Base-by-base conservation (phyloP, 1,140 invertebrate species). In the Pogonomyrmex barbatus region DNA sequence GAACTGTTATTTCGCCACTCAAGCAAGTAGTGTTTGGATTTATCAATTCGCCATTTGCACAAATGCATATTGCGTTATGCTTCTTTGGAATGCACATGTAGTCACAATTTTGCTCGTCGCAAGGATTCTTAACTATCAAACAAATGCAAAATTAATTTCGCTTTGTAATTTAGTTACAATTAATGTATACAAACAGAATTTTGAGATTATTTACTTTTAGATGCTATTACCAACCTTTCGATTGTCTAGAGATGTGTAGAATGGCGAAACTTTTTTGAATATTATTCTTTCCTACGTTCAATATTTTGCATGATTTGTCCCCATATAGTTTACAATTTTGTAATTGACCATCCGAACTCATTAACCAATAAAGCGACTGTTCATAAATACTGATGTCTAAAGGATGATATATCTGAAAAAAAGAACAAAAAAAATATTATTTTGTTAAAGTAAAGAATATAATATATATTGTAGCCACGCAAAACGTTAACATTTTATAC, bases 331-430 rank as follows among this genome's bases (percentile, higher is more conserved):
- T 92, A 89, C 96, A 97, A 63, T 95, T 96, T 52, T 92, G 92
- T 33, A 97, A 92, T 50, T 95, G 94, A 65, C 91, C 94, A 1
- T 95, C 93, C 24, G 94, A 94, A 30, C 93, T 91, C 17, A 93
- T 95, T 0, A 96, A 90, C 91, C 96, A 96, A 88, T 96, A 97
- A 0, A 96, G 92, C 60, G 95, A 92, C 89, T 97, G 96, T 91
- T 97, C 96, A 91, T 96, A 97, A 12, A 97, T 89, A n/a, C 92
- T 95, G 1, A 97, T 88, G 0, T 94, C 94, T 1, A 93, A 0
- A 94, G 96, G 56, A 94, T 94, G 63, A 94, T 93, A 0, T 96
- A 87, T 3, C 95, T 94, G 2, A 91, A 56, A 63, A 2, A 92
- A 56, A 63, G 4, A 78, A 70, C 36, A 12, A 60, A 68, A 52